Base-by-base conservation (phyloP, 2,888 invertebrate species). In the Dysmachus trigonus region DNA sequence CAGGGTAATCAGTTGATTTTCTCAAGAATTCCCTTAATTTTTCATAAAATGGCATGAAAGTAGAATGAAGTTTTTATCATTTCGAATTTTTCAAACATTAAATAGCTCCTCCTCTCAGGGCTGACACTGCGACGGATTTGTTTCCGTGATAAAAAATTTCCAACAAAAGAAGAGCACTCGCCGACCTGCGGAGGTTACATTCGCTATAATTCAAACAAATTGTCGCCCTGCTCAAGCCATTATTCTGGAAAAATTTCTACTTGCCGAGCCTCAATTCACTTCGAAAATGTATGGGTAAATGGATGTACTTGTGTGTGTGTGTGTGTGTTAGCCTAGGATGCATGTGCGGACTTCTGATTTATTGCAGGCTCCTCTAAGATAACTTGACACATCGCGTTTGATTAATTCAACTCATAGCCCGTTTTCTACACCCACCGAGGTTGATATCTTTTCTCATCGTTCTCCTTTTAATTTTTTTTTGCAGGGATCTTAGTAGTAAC, bases 401-500 rank as follows among this genome's bases (percentile, higher is more conserved):
- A 87, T 87, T 87, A 87, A 82, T 82, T 62, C 62, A 35, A 15
- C 62, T 82, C 82, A 82, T 79, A 79, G 51, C 51, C 18, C n/a
- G 8, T 22, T 71, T 62, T 31, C 51, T 18, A 81, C 82, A 82
- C 10, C 27, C 10, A 35, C 27, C 18, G 38, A 38, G 22, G 38
- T 31, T 41, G 73, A 79, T 79, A 79, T 15, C 31, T 81, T 62
- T 77, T 72, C 72, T 47, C 30, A 31, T 27, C 35, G 73, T 15
- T 72, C 31, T 71, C 47, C 72, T 53, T 77, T 81, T 86, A 73
- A 62, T 87, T 86, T 86, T 87, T 87, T 35, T 86, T 90, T 89
- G 30, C 95, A 97, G 97, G 91, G 96, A 97, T 92, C 93, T 97
- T 91, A 95, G 95, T 88, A 94, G 94, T 93, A 97, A 97, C 93